A percentile compares a stretch with the other conserved stretches of the same genome.
Conservation (phyloP, 2,113 vertebrate genomes). For the Zosterops hypoxanthus region DNA sequence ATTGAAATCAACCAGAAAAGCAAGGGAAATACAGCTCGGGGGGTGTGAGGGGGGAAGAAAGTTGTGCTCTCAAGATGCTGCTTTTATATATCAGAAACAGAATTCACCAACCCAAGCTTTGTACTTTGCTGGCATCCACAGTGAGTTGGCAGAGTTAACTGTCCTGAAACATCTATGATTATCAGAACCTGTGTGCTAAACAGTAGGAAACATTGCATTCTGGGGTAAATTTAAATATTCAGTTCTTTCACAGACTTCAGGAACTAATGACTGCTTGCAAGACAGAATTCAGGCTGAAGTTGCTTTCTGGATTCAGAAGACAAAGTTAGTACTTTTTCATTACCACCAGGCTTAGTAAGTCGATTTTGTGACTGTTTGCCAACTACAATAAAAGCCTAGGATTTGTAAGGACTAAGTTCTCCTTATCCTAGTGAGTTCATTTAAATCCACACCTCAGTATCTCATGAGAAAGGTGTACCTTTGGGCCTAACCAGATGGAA, state of each 20-base stretch:
- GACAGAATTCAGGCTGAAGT: not conserved
- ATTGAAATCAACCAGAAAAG: not conserved
- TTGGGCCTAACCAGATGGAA: not conserved
- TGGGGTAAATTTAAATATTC: not conserved
- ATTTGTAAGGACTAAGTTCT: not conserved
- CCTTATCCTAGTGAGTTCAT: not conserved
- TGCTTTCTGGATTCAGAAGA: not conserved
- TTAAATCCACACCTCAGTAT: not conserved
- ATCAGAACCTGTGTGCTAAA: not conserved
- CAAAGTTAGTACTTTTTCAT: not conserved
- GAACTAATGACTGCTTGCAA: not conserved
- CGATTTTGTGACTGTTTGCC: not conserved
- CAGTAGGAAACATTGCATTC: not conserved
- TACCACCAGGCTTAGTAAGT: not conserved
- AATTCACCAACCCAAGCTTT: not conserved
- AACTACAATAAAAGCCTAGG: not conserved
- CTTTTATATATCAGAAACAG: not conserved
- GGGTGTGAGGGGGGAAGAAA: fast-evolving
- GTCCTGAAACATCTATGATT: not conserved
- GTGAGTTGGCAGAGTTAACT: not conserved
- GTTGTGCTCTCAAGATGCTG: not conserved
- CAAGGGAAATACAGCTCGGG: not conserved
- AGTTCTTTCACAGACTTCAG: not conserved
- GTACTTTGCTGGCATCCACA: not conserved
- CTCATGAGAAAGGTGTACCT: not conserved